Base-by-base conservation (phyloP, 2,888 invertebrate species). In the Melieria omissa region DNA sequence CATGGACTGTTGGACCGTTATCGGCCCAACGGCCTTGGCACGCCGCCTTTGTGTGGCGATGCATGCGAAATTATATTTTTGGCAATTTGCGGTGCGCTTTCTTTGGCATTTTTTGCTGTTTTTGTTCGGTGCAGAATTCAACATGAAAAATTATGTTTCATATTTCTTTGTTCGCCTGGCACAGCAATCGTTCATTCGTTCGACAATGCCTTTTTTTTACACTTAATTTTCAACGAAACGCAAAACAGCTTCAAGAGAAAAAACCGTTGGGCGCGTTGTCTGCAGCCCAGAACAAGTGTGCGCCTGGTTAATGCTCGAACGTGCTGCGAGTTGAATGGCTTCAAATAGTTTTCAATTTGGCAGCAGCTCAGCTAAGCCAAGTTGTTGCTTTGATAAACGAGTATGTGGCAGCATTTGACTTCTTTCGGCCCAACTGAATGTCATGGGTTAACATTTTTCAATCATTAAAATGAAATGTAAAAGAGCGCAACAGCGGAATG, bases 291-390 rank as follows among this genome's bases (percentile, higher is more conserved):
- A 29, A 3, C 29, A 3, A 29, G 29, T 29, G 29, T 29, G 29
- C 29, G 29, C 29, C 29, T 29, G 29, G 29, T 29, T 29, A 29
- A 60, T 7, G 45, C 10, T 46, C n/a, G 41, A n/a, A 16, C 12
- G 44, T 44, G 65, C 14, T 5, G 16, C 10, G 12, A 9, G 12
- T 12, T n/a, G 10, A 54, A 57, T 29, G 42, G 12, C n/a, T 55
- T 6, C 57, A 64, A 70, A 77, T 74, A 71, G 73, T 69, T 76
- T 76, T 74, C 71, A 74, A 76, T 76, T 73, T 73, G 71, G 61
- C 74, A 73, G 55, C 71, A 70, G 55, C 29, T 67, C 52, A 67
- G 52, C 49, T 46, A 55, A 65, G 44, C 57, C 44, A 65, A 55
- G 54, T 66, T 66, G 58, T 3, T 2, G 29, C 29, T 29, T 29